Evolutionary conservation across 2,797 vertebrate genomes (phyloP).

Genomic region (Sebastes taczanowskii): DNA sequence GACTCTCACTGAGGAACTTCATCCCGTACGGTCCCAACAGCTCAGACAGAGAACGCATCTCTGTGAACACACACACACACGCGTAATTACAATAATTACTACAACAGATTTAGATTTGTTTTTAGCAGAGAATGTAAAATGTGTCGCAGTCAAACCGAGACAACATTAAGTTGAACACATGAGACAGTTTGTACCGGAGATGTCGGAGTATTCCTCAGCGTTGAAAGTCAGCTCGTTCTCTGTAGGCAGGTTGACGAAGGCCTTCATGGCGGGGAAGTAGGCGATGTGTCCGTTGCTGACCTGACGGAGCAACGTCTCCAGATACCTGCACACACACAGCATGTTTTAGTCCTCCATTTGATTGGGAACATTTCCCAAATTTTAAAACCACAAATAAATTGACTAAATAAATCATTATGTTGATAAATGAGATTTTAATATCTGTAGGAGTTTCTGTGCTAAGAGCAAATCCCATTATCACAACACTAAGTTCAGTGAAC

Average conservation of each 20-base stretch:
- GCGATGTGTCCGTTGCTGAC: slow-evolving; percentile 99
- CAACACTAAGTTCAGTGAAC: too few species aligned
- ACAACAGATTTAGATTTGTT: neutral
- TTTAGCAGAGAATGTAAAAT: neutral
- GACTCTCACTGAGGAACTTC: slow-evolving; percentile 99
- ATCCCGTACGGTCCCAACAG: slow-evolving; percentile 97
- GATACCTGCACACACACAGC: slow-evolving; percentile 84
- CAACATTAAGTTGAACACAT: rapidly evolving
- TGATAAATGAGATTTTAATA: too few species aligned
- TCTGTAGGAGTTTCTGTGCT: too few species aligned
- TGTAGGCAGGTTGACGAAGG: slow-evolving; percentile 97
- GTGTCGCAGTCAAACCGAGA: too few species aligned
- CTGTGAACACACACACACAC: slow-evolving; percentile 65
- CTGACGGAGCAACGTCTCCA: slow-evolving; percentile 97
- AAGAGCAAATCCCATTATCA: neutral
- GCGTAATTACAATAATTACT: neutral
- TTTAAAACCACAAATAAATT: too few species aligned
- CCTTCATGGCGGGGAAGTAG: slow-evolving; percentile 99
- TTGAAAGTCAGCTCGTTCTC: slow-evolving; percentile 99
- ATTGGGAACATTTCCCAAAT: neutral
- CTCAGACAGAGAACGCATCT: slow-evolving; percentile 97
- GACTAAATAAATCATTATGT: too few species aligned
- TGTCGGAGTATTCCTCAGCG: slow-evolving; percentile 98
- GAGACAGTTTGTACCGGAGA: slow-evolving; percentile 86
- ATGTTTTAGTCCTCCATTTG: neutral